Conservation (phyloP, 2,888 invertebrate genomes). For the Tetanocera ferruginea region DNA sequence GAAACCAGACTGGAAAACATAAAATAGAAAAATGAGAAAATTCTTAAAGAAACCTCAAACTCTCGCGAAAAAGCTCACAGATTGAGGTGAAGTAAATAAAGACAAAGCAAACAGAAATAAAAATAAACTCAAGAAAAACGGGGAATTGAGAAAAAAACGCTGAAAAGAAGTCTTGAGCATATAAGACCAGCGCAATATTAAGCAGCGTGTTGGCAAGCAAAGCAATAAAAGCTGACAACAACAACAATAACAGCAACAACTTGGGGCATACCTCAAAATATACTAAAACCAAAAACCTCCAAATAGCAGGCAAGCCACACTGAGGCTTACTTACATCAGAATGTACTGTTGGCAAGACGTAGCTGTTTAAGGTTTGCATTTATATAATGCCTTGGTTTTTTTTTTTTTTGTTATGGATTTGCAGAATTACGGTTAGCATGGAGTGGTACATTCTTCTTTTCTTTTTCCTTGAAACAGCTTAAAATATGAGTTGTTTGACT, state of each 20-base stretch:
- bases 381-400: neutral
- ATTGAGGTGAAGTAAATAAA: neutral
- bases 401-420: neutral
- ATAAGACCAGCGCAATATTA: too few relatives aligned
- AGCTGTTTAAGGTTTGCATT: neutral
- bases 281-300: slow-evolving; percentile 46
- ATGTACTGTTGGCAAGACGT: neutral
- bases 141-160: neutral
- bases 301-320: slow-evolving; percentile 39
- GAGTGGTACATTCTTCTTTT: slow-evolving; percentile 18
- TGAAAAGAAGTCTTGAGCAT: too few relatives aligned
- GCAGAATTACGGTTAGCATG: neutral
- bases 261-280: slow-evolving; percentile 45
- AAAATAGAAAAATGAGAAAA: slow-evolving; percentile 11
- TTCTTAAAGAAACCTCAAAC: slow-evolving; percentile 19
- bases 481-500: slow-evolving; percentile 21
- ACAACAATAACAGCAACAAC: neutral
- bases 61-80: neutral
- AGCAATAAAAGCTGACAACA: neutral
- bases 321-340: neutral
- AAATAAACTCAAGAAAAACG: neutral
- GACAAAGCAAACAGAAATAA: neutral
- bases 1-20: slow-evolving; percentile 4
- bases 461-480: neutral
- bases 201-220: neutral